phyloP scores from a whole-genome alignment of 2,113 vertebrate species.

The Speoplatyrhinus poulsoni region DNA sequence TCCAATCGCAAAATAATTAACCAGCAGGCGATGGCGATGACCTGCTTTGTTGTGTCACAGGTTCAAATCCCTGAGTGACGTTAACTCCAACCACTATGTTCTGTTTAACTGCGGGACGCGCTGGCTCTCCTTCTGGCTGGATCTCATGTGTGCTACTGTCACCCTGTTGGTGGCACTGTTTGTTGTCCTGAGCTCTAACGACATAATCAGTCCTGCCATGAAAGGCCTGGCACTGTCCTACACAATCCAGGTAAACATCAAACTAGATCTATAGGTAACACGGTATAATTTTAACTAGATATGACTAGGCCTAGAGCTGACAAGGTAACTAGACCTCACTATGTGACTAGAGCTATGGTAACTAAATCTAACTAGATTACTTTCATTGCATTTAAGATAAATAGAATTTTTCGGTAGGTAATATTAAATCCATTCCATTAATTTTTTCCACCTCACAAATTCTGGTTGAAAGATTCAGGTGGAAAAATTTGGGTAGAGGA shows the following conservation, averaged over 20 bases:
- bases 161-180: constrained; percentile 73
- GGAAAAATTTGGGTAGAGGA: no score
- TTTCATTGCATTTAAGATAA: no score
- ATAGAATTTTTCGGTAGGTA: no score
- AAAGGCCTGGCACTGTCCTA: constrained; percentile 83
- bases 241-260: constrained; percentile 74
- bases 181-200: constrained; percentile 69
- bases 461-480: no score
- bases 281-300: constrained; percentile 55
- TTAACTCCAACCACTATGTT: constrained; percentile 76
- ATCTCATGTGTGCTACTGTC: constrained; percentile 67
- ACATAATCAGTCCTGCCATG: constrained; percentile 58
- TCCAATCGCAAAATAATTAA: not conserved
- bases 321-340: not conserved
- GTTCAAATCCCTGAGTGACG: constrained; percentile 77
- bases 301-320: not conserved
- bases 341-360: no score
- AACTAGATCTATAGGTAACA: constrained; percentile 17
- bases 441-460: no score
- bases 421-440: no score
- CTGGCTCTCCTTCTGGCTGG: constrained; percentile 80
- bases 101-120: constrained; percentile 76
- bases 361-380: no score
- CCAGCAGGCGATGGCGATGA: not conserved
- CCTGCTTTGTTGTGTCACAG: constrained; percentile 48